Percentiles rank a stretch among this genome's conserved stretches.
Evolutionary conservation across 2,888 invertebrate genomes (phyloP).

Genomic region (Lissonota sp.): DNA sequence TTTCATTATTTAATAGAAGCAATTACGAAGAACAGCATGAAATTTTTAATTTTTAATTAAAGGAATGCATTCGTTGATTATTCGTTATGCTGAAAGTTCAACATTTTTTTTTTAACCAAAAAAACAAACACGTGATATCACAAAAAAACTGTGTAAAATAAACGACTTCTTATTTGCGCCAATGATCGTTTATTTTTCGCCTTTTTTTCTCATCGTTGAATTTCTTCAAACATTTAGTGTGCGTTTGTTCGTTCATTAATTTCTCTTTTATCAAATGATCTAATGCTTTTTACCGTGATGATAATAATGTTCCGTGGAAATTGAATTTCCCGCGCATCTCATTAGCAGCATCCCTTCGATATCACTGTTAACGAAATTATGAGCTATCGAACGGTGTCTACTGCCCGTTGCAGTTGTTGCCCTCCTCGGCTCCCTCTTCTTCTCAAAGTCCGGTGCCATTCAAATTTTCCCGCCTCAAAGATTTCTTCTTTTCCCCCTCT

Average conservation of each 20-base stretch:
- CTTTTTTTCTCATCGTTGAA: not conserved
- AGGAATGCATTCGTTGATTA: no score
- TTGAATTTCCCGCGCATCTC: conserved; percentile 71
- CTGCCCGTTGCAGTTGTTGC: conserved; percentile 64
- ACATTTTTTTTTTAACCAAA: no score
- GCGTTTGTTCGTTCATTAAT: conserved; percentile 9
- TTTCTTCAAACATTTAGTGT: not conserved
- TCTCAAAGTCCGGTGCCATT: conserved; percentile 81
- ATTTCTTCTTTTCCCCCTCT: not conserved
- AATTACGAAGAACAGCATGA: no score
- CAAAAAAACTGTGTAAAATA: no score
- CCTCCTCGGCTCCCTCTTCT: conserved; percentile 77
- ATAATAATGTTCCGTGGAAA: conserved; percentile 73
- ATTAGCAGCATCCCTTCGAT: conserved; percentile 77
- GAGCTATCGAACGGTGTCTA: conserved; percentile 53
- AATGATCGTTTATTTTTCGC: not conserved
- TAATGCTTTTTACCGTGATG: conserved; percentile 74
- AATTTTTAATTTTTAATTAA: no score
- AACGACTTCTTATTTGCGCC: no score
- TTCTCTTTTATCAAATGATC: conserved; percentile 2
- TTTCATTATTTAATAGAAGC: no score
- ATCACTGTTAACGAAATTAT: conserved; percentile 59
- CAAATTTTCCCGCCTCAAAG: conserved; percentile 63
- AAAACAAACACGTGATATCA: no score
- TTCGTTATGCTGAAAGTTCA: no score